Evolutionary conservation across 2,797 vertebrate species (phyloP), one percentile per base, ranked within the genome.

Genomic region (Meriones psammophilus): DNA sequence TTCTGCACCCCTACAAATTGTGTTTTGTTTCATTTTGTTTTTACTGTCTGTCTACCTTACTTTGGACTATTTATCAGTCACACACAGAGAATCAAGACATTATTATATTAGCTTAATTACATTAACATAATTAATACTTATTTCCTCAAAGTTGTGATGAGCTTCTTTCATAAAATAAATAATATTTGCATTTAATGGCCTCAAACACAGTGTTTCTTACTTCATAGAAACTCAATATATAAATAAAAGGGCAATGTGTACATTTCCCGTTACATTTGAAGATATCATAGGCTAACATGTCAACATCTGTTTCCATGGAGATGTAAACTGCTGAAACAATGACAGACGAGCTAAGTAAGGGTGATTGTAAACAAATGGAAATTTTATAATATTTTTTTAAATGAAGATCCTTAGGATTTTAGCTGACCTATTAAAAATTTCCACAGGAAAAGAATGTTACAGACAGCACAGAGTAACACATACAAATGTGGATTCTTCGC

Each of bases 31-130:
- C n/a, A 20, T 15, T 68, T 54, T 3, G 0, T 36, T 71, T 22
- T 50, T 50, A 42, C 8, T 58, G 14, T 56, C 46, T 87, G 7
- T 56, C 3, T 39, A 12, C 39, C 69, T 71, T 80, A 56, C 8
- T 71, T 90, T 93, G 30, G 1, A 78, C 46, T 74, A n/a, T 46
- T 91, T 94, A 86, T 24, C 4, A 97, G 90, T 92, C 62, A 10
- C 24, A 64, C 8, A 76, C n/a, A 68, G 6, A 68, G 6, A 84
- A 30, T 71, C 10, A 78, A 94, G 50, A 84, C 1, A 80, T 6
- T 0, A 69, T 80, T 62, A 12, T 62, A 28, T 42, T 12, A 26
- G 13, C 12, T 80, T 91, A 88, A 84, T 80, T 92, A 76, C 17
- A 77, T 74, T 88, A 85, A 66, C 74, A 54, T 89, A 77, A 94